phyloP scores from a whole-genome alignment of 1,140 invertebrate species.

The Pseudomyrmex dendroicus region DNA sequence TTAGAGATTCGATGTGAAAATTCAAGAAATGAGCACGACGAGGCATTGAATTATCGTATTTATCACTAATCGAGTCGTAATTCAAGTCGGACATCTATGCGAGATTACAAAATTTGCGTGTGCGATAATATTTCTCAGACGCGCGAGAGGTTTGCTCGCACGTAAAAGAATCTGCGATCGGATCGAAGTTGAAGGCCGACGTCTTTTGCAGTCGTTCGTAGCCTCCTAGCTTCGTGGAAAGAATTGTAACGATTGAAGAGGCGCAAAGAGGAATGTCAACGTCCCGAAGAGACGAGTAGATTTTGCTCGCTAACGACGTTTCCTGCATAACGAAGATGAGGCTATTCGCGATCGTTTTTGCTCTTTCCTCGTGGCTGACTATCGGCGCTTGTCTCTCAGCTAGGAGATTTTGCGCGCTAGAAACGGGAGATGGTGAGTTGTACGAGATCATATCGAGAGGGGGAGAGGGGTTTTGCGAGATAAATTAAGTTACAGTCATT shows the following conservation, averaged over 20 bases:
- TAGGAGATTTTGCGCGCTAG: slow-evolving; percentile 24
- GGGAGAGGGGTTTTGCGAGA: too few species aligned
- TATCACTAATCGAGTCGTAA: too few species aligned
- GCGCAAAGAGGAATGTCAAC: slow-evolving; percentile 42
- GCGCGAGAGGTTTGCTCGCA: neutral
- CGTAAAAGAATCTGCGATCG: neutral
- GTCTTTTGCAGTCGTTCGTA: slow-evolving; percentile 27
- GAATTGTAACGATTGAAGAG: slow-evolving; percentile 27
- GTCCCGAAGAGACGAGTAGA: neutral
- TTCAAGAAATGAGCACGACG: too few species aligned
- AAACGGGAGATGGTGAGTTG: slow-evolving; percentile 37
- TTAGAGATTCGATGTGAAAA: too few species aligned
- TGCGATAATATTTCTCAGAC: neutral
- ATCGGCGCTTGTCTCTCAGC: slow-evolving; percentile 18
- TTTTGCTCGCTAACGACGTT: slow-evolving; percentile 20
- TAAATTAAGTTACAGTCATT: too few species aligned
- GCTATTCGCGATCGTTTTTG: slow-evolving; percentile 5
- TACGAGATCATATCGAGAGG: too few species aligned
- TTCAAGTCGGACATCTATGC: too few species aligned
- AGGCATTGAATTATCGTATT: too few species aligned
- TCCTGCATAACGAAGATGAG: slow-evolving; percentile 29
- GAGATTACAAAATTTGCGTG: neutral
- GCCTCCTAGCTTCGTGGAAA: slow-evolving; percentile 13
- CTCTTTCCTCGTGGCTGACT: slow-evolving; percentile 3
- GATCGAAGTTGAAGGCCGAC: slow-evolving; percentile 37